Percentiles rank a stretch among this genome's conserved stretches.
Evolutionary conservation across 2,113 vertebrate species (phyloP).

Genomic region (Erinaceus europaeus): DNA sequence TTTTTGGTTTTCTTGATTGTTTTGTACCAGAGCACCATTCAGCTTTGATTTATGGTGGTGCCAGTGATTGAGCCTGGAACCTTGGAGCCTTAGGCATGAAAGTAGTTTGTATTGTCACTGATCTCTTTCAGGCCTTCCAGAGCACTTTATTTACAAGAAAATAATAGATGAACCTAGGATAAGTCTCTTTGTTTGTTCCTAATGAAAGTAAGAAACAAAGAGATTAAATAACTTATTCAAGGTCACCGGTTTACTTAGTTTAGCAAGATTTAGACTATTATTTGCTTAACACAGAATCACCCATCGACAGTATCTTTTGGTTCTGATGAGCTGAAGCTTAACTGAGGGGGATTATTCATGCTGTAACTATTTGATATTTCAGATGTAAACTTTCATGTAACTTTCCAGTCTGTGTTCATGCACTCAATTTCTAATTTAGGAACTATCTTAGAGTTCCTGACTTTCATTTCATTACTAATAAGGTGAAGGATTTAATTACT

Average conservation of each 20-base stretch:
- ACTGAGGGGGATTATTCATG: not conserved
- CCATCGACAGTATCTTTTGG: not conserved
- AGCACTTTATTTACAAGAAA: not conserved
- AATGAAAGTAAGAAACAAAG: not conserved
- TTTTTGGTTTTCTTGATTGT: too few relatives aligned
- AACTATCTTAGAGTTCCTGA: not conserved
- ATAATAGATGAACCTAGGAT: not conserved
- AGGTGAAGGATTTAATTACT: not conserved
- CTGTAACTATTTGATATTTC: not conserved
- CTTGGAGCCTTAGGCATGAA: too few relatives aligned
- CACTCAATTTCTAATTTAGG: not conserved
- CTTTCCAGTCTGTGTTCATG: not conserved
- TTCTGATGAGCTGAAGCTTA: not conserved
- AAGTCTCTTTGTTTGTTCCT: slow-evolving; percentile 20
- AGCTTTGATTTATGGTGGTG: too few relatives aligned
- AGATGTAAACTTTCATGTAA: not conserved
- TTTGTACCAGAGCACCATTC: too few relatives aligned
- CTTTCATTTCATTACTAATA: slow-evolving; percentile 4
- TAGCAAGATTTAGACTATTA: slow-evolving; percentile 16
- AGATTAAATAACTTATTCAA: not conserved
- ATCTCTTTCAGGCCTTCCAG: not conserved
- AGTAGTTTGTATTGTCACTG: not conserved
- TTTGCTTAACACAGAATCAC: not conserved
- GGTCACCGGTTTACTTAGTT: not conserved
- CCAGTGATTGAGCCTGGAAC: too few relatives aligned